Evolutionary conservation across 35 echinoderm and acorn worm species (phyloP).

Genomic region (Diadema setosum): DNA sequence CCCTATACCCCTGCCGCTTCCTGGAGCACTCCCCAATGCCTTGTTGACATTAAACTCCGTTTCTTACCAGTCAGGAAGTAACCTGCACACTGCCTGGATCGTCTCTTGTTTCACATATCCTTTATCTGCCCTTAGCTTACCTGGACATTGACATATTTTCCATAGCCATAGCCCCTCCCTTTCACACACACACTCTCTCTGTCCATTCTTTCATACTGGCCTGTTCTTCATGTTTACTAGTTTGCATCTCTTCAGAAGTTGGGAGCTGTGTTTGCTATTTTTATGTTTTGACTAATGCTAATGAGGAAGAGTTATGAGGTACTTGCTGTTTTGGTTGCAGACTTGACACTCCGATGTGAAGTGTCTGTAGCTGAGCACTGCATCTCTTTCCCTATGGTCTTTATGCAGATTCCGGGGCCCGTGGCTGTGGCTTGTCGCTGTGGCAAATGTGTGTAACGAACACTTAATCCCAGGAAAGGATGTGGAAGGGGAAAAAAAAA

Average conservation of each 20-base stretch:
- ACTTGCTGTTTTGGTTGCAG: neutral
- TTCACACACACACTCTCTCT: too few relatives aligned
- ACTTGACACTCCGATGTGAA: neutral
- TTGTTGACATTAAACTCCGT: conserved; percentile 26
- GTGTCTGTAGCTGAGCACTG: neutral
- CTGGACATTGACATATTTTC: too few relatives aligned
- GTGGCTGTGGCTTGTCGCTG: neutral
- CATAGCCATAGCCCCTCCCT: too few relatives aligned
- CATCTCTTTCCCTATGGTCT: neutral
- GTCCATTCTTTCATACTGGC: too few relatives aligned
- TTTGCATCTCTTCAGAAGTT: too few relatives aligned
- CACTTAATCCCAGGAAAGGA: neutral
- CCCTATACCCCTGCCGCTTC: neutral
- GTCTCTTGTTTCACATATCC: too few relatives aligned
- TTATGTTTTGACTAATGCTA: neutral
- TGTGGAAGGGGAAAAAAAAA: neutral
- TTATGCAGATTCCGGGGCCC: neutral
- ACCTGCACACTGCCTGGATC: too few relatives aligned
- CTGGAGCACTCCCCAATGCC: conserved; percentile 8
- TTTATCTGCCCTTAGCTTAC: too few relatives aligned
- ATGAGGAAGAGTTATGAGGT: neutral
- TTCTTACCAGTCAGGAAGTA: conserved; percentile 9
- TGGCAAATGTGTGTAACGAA: conserved; percentile 9
- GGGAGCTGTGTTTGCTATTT: neutral
- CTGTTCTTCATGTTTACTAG: too few relatives aligned